Evolutionary conservation across 2,888 invertebrate genomes (phyloP).

Genomic region (Gisinianus flammeolus): DNA sequence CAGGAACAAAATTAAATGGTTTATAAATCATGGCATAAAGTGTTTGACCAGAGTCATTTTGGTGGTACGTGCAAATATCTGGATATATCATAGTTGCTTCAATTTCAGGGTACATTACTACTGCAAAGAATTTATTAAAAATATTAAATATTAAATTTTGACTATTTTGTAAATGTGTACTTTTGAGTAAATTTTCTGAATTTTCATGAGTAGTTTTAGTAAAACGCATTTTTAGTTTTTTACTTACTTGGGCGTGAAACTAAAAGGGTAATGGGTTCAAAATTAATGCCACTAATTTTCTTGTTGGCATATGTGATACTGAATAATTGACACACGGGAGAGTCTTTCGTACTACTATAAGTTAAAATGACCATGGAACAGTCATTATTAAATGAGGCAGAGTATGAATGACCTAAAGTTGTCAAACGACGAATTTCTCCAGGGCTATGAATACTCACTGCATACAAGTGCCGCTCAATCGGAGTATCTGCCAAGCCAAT

Average conservation of each 20-base stretch:
- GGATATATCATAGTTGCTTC: slow-evolving; percentile 40
- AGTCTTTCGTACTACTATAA: slow-evolving; percentile 68
- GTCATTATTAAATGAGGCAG: slow-evolving; percentile 77
- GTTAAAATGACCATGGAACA: slow-evolving; percentile 64
- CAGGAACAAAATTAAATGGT: slow-evolving; percentile 70
- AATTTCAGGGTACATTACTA: slow-evolving; percentile 29
- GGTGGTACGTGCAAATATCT: slow-evolving; percentile 49
- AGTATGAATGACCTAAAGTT: slow-evolving; percentile 72
- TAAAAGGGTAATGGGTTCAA: slow-evolving; percentile 74
- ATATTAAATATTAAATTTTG: no score
- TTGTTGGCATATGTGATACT: slow-evolving; percentile 70
- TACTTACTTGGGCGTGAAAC: slow-evolving; percentile 68
- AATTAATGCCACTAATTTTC: slow-evolving; percentile 72
- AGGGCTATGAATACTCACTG: slow-evolving; percentile 69
- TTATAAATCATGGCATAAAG: slow-evolving; percentile 90
- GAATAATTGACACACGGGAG: slow-evolving; percentile 66
- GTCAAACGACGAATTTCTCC: slow-evolving; percentile 67
- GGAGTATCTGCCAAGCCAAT: slow-evolving; percentile 88
- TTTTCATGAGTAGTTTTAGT: background rate
- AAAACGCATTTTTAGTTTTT: background rate
- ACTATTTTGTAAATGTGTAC: background rate
- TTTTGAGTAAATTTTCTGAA: background rate
- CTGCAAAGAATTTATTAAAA: no score
- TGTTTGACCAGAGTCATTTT: slow-evolving; percentile 66
- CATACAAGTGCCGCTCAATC: slow-evolving; percentile 90